Evolutionary conservation across 2,113 vertebrate species (phyloP), one percentile per base, ranked within the genome.

Genomic region (Steatornis caripensis): DNA sequence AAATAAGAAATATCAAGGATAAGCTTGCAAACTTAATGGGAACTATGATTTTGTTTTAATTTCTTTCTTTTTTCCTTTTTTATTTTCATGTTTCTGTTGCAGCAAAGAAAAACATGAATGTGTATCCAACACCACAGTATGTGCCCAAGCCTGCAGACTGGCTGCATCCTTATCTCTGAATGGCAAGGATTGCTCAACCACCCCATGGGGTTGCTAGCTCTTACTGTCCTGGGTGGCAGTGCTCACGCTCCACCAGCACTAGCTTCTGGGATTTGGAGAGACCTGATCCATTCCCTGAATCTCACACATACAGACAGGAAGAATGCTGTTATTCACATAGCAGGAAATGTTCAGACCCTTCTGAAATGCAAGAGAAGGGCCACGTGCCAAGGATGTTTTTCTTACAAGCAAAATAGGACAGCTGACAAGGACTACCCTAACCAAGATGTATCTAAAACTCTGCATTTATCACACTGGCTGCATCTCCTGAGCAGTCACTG

Each of bases 101-200:
- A 70, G 34, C 7, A 54, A 81, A 58, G n/a, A 26, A 71, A 90
- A 90, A 43, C 0, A 0, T 41, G 29, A 49, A 20, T 29, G 19
- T 0, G 0, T 60, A 41, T 23, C 45, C 43, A 57, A n/a, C 12
- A 24, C 34, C 2, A 0, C 15, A 62, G 8, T 19, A 29, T 20
- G 21, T 12, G 13, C 8, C 15, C 21, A 62, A 45, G 58, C 18
- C 53, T 77, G 20, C 41, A 84, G 21, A 22, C 10, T 69, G 16
- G 9, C 18, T 75, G 5, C 23, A 39, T 32, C 27, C 11, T 58
- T 78, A 37, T 10, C 39, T 60, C 39, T 85, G 60, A 84, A 55
- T 7, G 12, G 30, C 84, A 68, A 85, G 12, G 11, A 10, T 22
- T 88, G 29, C 17, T 29, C 45, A 75, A 10, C 11, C 27, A 71